Conservation (phyloP, 2,888 invertebrate species). For the Perizoma flavofasciatum region DNA sequence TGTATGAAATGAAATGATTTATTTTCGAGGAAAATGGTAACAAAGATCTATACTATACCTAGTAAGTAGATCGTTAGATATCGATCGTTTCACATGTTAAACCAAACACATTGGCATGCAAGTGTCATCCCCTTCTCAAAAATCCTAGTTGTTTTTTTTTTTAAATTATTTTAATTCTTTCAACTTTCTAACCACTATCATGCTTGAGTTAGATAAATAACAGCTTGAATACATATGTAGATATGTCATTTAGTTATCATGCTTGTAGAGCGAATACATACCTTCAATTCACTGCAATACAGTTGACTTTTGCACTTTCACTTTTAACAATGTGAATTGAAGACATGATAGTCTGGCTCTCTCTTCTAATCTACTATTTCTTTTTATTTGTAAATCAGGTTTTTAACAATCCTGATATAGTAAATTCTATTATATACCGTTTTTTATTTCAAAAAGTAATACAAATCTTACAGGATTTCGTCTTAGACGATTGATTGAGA, state of each 20-base stretch:
- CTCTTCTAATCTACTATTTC: constrained; percentile 56
- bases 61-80: too few species aligned
- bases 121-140: not conserved
- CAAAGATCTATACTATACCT: too few species aligned
- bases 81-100: too few species aligned
- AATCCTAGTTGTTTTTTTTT: not conserved
- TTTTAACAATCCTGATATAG: constrained; percentile 2
- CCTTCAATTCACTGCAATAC: constrained; percentile 73
- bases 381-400: constrained; percentile 22
- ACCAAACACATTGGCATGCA: too few species aligned
- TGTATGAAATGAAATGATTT: too few species aligned
- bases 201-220: constrained; percentile 53
- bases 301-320: constrained; percentile 58
- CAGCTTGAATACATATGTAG: constrained; percentile 53
- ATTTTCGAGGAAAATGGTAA: too few species aligned
- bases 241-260: constrained; percentile 63
- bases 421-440: too few species aligned
- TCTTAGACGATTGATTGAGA: too few species aligned
- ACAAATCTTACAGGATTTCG: too few species aligned
- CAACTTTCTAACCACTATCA: constrained; percentile 16
- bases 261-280: constrained; percentile 81
- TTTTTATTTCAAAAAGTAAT: too few species aligned
- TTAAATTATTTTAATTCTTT: not conserved
- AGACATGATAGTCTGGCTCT: constrained; percentile 83
- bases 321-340: constrained; percentile 70